Evolutionary conservation across 1,140 invertebrate genomes (phyloP).

Genomic region (Panagrolaimus sp.): DNA sequence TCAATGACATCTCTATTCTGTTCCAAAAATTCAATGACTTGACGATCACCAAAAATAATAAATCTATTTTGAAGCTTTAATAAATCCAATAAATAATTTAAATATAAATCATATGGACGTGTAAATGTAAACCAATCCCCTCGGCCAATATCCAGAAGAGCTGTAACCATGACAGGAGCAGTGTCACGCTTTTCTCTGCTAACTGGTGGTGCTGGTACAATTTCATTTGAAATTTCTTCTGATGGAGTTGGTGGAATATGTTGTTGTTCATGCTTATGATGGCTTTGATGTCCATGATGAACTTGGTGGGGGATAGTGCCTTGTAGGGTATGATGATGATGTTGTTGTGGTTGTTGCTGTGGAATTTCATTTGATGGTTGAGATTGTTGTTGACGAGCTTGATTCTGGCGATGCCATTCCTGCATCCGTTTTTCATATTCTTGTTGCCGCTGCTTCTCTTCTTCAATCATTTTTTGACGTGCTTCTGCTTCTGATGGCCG

Average conservation of each 20-base stretch:
- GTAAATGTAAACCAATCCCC: constrained; percentile 39
- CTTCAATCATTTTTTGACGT: not conserved
- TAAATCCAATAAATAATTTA: constrained; percentile 32
- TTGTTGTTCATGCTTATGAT: not conserved
- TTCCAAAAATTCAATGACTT: constrained; percentile 26
- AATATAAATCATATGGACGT: constrained; percentile 36
- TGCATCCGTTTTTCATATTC: not conserved
- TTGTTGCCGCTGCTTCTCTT: constrained; percentile 1
- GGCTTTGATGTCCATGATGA: constrained; percentile 7
- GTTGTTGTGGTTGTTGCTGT: not conserved
- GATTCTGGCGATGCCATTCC: not conserved
- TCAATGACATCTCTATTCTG: constrained; percentile 18
- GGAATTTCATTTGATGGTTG: not conserved
- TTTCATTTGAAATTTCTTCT: not conserved
- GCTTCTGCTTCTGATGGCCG: not conserved
- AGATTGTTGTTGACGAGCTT: not conserved
- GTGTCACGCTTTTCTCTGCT: not conserved
- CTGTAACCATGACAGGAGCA: constrained; percentile 37
- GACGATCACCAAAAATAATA: constrained; percentile 41
- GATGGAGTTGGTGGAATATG: not conserved
- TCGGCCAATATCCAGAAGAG: constrained; percentile 46
- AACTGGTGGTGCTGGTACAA: not conserved
- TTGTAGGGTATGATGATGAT: not conserved
- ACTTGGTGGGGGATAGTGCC: not conserved
- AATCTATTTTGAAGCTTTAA: constrained; percentile 34